phyloP scores from a whole-genome alignment of 2,113 vertebrate species.

The Montifringilla adamsi region DNA sequence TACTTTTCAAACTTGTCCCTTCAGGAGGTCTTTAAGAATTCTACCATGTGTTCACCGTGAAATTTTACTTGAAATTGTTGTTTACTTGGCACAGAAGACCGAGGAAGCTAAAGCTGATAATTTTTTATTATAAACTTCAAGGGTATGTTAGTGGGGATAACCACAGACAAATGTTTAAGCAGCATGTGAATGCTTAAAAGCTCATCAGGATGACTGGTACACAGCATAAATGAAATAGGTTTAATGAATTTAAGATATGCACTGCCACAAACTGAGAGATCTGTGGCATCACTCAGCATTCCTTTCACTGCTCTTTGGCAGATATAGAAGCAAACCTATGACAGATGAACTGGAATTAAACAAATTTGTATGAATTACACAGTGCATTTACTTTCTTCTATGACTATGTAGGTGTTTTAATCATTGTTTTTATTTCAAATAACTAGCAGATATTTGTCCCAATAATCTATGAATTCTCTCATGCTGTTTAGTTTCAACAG shows the following conservation, averaged over 20 bases:
- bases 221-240: neutral
- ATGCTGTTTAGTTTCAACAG: neutral
- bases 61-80: neutral
- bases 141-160: neutral
- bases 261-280: neutral
- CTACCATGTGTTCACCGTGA: neutral
- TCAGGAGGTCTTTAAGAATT: neutral
- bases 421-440: neutral
- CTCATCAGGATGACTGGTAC: neutral
- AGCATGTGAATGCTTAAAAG: neutral
- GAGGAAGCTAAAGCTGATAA: neutral
- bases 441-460: neutral
- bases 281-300: neutral
- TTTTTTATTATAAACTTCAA: neutral
- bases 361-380: neutral
- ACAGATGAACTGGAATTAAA: neutral
- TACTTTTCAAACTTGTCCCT: conserved; percentile 14
- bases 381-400: neutral
- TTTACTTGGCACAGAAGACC: neutral
- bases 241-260: neutral
- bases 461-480: neutral
- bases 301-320: neutral
- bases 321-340: neutral
- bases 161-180: neutral
- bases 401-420: neutral